Conservation (phyloP, 2,888 invertebrate genomes). For the Aelia acuminata region DNA sequence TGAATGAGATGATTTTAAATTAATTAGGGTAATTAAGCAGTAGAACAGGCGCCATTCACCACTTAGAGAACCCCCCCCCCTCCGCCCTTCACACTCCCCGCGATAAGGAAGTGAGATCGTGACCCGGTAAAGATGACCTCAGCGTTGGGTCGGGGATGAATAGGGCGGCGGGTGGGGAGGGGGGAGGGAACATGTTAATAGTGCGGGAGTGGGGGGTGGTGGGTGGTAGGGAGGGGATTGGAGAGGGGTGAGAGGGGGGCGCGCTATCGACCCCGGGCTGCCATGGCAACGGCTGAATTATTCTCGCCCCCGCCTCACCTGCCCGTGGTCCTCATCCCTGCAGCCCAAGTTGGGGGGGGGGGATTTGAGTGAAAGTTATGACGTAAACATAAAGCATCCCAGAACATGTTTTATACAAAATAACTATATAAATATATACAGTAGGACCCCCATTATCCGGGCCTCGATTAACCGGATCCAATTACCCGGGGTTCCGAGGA, state of each 20-base stretch:
- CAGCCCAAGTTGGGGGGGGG: neutral
- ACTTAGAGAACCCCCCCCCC: neutral
- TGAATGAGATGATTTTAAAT: neutral
- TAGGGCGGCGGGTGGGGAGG: no score
- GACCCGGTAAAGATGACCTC: neutral
- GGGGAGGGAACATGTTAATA: neutral
- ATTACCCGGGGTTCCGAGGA: no score
- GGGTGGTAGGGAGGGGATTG: neutral
- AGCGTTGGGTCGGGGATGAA: neutral
- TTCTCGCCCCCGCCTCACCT: neutral
- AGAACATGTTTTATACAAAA: no score
- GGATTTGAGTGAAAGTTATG: neutral
- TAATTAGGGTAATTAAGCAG: neutral
- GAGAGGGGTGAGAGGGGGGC: neutral
- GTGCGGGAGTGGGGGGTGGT: neutral
- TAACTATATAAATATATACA: no score
- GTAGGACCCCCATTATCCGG: no score
- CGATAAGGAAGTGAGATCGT: neutral
- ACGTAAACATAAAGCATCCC: no score
- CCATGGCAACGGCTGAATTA: conserved; percentile 38
- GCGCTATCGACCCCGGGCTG: neutral
- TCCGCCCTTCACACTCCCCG: neutral
- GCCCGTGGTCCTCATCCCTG: conserved; percentile 1
- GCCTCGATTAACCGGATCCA: no score
- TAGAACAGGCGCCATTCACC: neutral